Conservation (phyloP, 2,888 invertebrate species). For the Meliscaeva auricollis region DNA sequence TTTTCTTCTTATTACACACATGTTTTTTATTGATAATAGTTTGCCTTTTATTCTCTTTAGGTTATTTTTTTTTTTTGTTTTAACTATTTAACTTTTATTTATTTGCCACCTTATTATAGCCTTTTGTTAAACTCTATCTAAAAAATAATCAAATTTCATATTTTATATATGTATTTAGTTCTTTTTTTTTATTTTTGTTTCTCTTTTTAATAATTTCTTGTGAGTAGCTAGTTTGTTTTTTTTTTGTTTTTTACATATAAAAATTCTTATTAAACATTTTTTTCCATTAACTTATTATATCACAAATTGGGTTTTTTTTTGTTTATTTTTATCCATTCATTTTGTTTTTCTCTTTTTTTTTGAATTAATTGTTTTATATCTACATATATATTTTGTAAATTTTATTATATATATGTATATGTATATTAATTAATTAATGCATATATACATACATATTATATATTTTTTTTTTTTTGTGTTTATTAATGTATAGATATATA, state of each 20-base stretch:
- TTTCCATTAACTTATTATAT: conserved; percentile 75
- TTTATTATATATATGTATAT: conserved; percentile 49
- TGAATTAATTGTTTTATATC: conserved; percentile 43
- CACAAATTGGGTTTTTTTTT: conserved; percentile 74
- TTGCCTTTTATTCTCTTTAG: conserved; percentile 47
- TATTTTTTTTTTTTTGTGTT: conserved; percentile 3
- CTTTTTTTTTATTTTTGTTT: conserved; percentile 4
- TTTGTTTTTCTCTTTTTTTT: conserved; percentile 7
- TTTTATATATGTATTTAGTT: conserved; percentile 32
- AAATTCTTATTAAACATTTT: conserved; percentile 70
- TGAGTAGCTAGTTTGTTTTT: conserved; percentile 66
- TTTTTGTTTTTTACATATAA: conserved; percentile 64
- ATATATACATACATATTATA: conserved; percentile 32
- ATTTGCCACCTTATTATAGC: conserved; percentile 62
- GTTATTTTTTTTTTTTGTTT: conserved; percentile 13
- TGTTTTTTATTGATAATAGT: conserved; percentile 55
- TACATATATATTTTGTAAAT: conserved; percentile 55
- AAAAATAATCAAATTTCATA: conserved; percentile 70
- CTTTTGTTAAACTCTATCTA: conserved; percentile 75
- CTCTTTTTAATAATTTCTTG: conserved; percentile 55
- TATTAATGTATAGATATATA: conserved; percentile 39
- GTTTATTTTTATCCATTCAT: conserved; percentile 39
- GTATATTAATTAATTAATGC: conserved; percentile 38
- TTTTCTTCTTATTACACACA: conserved; percentile 50
- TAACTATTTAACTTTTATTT: conserved; percentile 23